Percentiles rank a stretch among this genome's conserved stretches.
Evolutionary conservation across 1,140 invertebrate genomes (phyloP).

Genomic region (Ganaspis sp.): DNA sequence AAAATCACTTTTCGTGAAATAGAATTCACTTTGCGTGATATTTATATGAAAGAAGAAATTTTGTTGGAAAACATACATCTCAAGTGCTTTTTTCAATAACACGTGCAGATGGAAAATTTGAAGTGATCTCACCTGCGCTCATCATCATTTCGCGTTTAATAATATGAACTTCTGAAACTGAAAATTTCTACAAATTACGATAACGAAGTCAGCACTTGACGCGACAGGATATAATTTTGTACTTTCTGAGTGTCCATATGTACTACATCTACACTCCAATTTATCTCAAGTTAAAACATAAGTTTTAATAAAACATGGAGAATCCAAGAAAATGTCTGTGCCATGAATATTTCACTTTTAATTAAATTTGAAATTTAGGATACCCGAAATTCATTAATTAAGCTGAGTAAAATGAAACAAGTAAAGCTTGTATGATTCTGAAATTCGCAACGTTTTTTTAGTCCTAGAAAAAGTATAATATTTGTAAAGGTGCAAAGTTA

Average conservation of each 20-base stretch:
- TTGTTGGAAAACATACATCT: too few relatives aligned
- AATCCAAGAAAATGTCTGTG: not conserved
- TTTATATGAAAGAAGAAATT: too few relatives aligned
- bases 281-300: not conserved
- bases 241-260: conserved; percentile 8
- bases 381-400: not conserved
- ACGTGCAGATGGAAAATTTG: not conserved
- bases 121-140: not conserved
- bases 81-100: too few relatives aligned
- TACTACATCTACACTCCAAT: not conserved
- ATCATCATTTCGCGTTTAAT: conserved; percentile 8
- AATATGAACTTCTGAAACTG: not conserved
- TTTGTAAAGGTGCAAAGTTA: too few relatives aligned
- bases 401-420: too few relatives aligned
- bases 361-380: too few relatives aligned
- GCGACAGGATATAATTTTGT: conserved; percentile 6
- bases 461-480: too few relatives aligned
- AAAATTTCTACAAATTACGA: conserved; percentile 10
- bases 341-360: not conserved
- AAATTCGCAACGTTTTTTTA: too few relatives aligned
- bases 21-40: too few relatives aligned
- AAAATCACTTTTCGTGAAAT: too few relatives aligned
- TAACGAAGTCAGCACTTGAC: conserved; percentile 14
- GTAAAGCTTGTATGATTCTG: too few relatives aligned
- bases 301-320: not conserved